A percentile compares a stretch with the other conserved stretches of the same genome.
Evolutionary conservation across 2,797 vertebrate genomes (phyloP).

Genomic region (Kryptopterus vitreolus): DNA sequence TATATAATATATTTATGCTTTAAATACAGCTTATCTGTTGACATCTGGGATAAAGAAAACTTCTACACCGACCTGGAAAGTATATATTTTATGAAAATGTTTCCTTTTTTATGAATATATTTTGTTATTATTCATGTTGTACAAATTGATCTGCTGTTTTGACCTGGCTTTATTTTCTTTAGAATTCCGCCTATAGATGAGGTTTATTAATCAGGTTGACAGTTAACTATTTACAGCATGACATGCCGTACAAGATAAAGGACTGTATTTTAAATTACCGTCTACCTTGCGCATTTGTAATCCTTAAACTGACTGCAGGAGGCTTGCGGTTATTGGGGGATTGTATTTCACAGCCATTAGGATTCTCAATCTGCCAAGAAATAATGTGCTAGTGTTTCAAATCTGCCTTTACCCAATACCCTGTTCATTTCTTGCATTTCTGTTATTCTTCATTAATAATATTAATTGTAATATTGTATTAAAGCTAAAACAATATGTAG

Average conservation of each 20-base stretch:
- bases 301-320: not conserved
- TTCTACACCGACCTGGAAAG: too few species aligned
- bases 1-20: too few species aligned
- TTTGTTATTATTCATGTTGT: too few species aligned
- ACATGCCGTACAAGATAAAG: not conserved
- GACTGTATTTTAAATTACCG: not conserved
- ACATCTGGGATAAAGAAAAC: too few species aligned
- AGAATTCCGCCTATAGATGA: not conserved
- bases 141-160: too few species aligned
- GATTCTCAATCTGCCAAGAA: not conserved
- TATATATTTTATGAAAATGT: too few species aligned
- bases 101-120: too few species aligned
- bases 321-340: not conserved
- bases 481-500: not conserved
- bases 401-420: not conserved
- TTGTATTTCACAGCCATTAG: not conserved
- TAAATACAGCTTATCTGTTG: too few species aligned
- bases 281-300: not conserved
- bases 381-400: not conserved
- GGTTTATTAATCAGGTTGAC: too few species aligned
- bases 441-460: too few species aligned
- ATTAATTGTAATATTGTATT: not conserved
- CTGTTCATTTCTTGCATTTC: not conserved
- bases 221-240: not conserved
- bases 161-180: too few species aligned